Evolutionary conservation across 2,888 invertebrate genomes (phyloP), one percentile per base, ranked within the genome.

Genomic region (Tetheella fluctuosa): DNA sequence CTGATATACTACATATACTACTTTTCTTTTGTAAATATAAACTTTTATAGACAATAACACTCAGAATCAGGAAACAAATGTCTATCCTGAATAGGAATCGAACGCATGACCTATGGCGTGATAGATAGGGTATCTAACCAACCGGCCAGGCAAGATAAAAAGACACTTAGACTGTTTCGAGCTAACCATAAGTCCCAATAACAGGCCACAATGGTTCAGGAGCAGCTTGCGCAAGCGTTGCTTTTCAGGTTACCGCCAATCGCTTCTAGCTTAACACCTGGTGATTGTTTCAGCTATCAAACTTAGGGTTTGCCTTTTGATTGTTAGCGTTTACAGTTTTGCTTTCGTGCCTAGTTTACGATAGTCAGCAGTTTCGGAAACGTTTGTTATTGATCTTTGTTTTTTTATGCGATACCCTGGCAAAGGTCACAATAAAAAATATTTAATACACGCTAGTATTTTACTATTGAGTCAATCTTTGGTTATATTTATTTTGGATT

Each of bases 241-340:
- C n/a, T n/a, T n/a, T n/a, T n/a, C n/a, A n/a, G n/a, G 34, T 13
- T 34, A 34, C 52, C 54, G 57, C 59, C 48, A 37, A 23, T 54
- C 53, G 56, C 62, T 52, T 34, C 15, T 57, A 2, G 20, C 55
- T 64, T 59, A 17, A 6, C 48, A 25, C 60, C 58, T 25, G 25
- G 30, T 54, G 13, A 57, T 48, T 59, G 39, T 59, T 60, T 64
- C 62, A 61, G 60, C 64, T 58, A 37, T 54, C 63, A 64, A 67
- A 68, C 65, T 70, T 65, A 67, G 64, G 68, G 70, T 71, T 65
- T 66, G 67, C 72, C 61, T 67, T 67, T 64, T 60, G 62, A 70
- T 69, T 74, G 78, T 76, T 78, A 74, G 68, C 71, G 69, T 69
- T 73, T 67, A 67, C 65, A 63, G 66, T 69, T 72, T 68, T 61